phyloP scores from a whole-genome alignment of 2,888 invertebrate genomes.

The Drosophila algonquin region DNA sequence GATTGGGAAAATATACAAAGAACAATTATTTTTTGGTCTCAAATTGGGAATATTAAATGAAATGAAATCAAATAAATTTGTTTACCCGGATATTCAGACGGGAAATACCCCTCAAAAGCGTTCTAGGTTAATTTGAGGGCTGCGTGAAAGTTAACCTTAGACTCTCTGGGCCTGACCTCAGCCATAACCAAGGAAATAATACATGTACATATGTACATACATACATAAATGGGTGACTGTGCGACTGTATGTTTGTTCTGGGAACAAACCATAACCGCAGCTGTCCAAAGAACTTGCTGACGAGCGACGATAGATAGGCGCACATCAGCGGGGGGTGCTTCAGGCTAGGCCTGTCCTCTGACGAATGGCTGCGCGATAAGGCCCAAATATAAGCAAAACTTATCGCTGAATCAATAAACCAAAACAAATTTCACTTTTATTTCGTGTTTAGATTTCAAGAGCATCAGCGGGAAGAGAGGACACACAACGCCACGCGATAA shows the following conservation, averaged over 20 bases:
- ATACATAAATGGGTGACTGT: constrained; percentile 14
- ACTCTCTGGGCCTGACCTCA: constrained; percentile 17
- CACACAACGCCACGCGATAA: constrained; percentile 32
- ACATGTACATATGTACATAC: background rate
- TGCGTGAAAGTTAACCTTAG: constrained; percentile 36
- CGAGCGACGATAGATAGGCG: constrained; percentile 8
- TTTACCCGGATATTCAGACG: background rate
- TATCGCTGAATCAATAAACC: constrained; percentile 59
- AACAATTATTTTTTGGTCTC: too few relatives aligned
- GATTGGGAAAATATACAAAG: too few relatives aligned
- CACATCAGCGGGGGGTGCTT: constrained; percentile 10
- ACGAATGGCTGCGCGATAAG: constrained; percentile 21
- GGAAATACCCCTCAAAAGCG: background rate
- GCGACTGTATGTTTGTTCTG: constrained; percentile 18
- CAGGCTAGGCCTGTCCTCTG: too few relatives aligned
- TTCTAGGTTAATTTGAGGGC: constrained; percentile 5
- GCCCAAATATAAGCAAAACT: constrained; percentile 19
- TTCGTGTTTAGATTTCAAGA: constrained; percentile 45
- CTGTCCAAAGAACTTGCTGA: constrained; percentile 33
- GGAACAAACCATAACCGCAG: constrained; percentile 15
- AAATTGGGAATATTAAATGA: too few relatives aligned
- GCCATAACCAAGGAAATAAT: constrained; percentile 15
- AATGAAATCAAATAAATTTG: too few relatives aligned
- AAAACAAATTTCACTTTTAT: constrained; percentile 67
- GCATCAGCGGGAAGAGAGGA: constrained; percentile 46